Evolutionary conservation across 2,888 invertebrate genomes (phyloP).

Genomic region (Hirtodrosophila histrioides): DNA sequence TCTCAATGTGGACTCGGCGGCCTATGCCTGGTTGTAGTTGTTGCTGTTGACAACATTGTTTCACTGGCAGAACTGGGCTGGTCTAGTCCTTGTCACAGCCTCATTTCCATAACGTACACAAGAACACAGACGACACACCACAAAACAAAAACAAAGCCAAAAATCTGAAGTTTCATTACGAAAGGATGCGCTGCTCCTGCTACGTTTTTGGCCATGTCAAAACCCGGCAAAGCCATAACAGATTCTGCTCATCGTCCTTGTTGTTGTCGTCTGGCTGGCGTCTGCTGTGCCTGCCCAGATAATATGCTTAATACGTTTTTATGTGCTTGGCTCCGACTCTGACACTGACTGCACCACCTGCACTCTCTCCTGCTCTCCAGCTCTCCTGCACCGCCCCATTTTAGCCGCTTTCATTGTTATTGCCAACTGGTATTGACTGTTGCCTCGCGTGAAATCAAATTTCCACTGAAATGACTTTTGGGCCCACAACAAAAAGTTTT

Average conservation of each 20-base stretch:
- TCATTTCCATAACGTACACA: slow-evolving; percentile 73
- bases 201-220: slow-evolving; percentile 65
- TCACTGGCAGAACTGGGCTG: slow-evolving; percentile 42
- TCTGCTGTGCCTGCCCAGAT: slow-evolving; percentile 67
- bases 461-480: slow-evolving; percentile 76
- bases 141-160: slow-evolving; percentile 57
- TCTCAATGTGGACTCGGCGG: slow-evolving; percentile 36
- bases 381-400: neutral
- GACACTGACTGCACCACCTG: slow-evolving; percentile 8
- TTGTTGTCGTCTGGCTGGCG: slow-evolving; percentile 55
- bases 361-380: too few species aligned
- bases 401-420: slow-evolving; percentile 61
- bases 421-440: slow-evolving; percentile 73
- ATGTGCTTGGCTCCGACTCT: slow-evolving; percentile 58
- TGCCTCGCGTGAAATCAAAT: slow-evolving; percentile 76
- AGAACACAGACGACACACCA: slow-evolving; percentile 6
- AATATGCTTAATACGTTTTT: slow-evolving; percentile 81
- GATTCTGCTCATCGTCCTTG: slow-evolving; percentile 52
- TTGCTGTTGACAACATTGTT: slow-evolving; percentile 79
- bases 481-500: slow-evolving; percentile 49
- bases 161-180: slow-evolving; percentile 78
- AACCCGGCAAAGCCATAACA: slow-evolving; percentile 65
- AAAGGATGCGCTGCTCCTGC: slow-evolving; percentile 47
- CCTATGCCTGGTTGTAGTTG: slow-evolving; percentile 33
- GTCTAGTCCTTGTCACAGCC: slow-evolving; percentile 53